A percentile compares a stretch with the other conserved stretches of the same genome.
Conservation (phyloP, 2,113 vertebrate species). For the Brienomyrus brachyistius region DNA sequence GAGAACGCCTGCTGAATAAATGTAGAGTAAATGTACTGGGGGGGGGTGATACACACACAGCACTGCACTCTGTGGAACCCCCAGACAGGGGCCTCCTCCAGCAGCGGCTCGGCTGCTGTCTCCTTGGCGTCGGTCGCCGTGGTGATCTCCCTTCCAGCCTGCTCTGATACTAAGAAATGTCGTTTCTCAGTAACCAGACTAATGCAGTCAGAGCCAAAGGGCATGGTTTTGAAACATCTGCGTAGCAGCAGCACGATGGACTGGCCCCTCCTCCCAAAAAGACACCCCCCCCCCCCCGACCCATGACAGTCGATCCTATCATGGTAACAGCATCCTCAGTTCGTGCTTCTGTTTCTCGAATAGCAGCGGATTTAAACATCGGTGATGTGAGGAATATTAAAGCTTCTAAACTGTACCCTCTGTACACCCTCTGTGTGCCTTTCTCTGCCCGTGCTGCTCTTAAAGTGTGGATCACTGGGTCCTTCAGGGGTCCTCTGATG, state of each 20-base stretch:
- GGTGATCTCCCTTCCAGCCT: background rate
- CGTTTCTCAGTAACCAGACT: background rate
- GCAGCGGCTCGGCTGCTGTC: background rate
- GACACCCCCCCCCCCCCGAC: background rate
- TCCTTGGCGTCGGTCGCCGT: background rate
- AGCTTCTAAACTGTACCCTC: background rate
- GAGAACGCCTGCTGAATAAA: background rate
- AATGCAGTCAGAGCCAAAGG: background rate
- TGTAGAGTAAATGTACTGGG: background rate
- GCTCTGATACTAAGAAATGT: background rate
- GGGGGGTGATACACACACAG: background rate
- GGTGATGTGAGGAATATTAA: background rate
- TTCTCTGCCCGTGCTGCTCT: background rate
- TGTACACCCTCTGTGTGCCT: background rate
- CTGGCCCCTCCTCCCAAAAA: background rate
- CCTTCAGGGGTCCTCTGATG: background rate
- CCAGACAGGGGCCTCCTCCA: background rate
- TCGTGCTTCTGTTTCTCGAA: background rate
- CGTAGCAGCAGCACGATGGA: background rate
- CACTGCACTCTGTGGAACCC: background rate
- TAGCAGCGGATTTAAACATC: background rate
- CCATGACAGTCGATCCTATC: background rate
- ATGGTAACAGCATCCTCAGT: background rate
- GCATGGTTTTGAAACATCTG: background rate
- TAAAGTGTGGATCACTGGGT: background rate